Evolutionary conservation across 2,888 invertebrate genomes (phyloP).

Genomic region (Marronus borbonicus): DNA sequence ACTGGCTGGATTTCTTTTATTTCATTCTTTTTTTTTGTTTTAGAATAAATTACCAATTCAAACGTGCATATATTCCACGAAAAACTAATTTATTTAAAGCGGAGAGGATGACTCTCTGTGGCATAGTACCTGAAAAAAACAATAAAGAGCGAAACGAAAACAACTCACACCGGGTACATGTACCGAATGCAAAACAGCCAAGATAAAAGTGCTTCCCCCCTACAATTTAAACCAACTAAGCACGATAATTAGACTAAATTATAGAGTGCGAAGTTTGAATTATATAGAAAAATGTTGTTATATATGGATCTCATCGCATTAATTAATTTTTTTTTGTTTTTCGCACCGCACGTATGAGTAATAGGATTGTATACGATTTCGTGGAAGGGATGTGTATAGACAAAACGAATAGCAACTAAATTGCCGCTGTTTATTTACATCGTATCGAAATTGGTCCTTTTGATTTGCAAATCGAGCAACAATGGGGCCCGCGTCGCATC

Average conservation of each 20-base stretch:
- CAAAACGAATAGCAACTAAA: constrained; percentile 19
- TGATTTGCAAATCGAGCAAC: constrained; percentile 37
- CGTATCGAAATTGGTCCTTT: constrained; percentile 36
- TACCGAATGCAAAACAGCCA: background rate
- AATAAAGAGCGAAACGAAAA: constrained; percentile 1
- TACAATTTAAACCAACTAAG: constrained; percentile 11
- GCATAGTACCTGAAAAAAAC: constrained; percentile 1
- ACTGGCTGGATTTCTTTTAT: background rate
- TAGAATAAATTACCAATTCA: constrained; percentile 35
- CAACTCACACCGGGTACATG: background rate
- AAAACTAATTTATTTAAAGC: constrained; percentile 31
- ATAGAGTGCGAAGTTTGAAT: constrained; percentile 20
- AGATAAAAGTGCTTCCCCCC: constrained; percentile 9
- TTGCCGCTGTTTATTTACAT: background rate
- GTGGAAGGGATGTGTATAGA: constrained; percentile 7
- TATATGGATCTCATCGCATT: constrained; percentile 3
- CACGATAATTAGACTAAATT: constrained; percentile 30
- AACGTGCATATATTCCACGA: constrained; percentile 28
- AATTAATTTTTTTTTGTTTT: constrained; percentile 3
- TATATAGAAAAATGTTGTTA: constrained; percentile 6
- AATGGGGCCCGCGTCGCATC: constrained; percentile 26
- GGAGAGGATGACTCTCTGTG: constrained; percentile 14
- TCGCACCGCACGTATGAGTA: constrained; percentile 4
- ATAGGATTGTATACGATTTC: constrained; percentile 22
- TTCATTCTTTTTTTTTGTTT: constrained; percentile 16